A percentile compares a stretch with the other conserved stretches of the same genome.
phyloP scores from a whole-genome alignment of 2,888 invertebrate species.

The Limnephilus lunatus region DNA sequence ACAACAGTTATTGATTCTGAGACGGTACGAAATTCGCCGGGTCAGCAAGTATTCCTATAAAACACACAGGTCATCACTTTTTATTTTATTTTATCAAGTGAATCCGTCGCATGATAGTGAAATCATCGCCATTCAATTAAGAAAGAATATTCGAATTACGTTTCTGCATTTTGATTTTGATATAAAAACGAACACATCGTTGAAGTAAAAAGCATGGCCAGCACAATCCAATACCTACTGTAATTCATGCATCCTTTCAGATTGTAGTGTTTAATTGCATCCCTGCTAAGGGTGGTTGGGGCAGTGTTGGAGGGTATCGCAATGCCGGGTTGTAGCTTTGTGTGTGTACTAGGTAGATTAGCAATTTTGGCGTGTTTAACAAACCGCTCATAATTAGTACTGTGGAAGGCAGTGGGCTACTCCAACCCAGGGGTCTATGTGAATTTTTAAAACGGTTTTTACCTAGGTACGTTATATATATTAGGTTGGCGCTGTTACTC shows the following conservation, averaged over 20 bases:
- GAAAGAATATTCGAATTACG: not conserved
- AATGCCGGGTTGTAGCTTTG: slow-evolving; percentile 8
- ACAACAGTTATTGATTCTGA: too few species aligned
- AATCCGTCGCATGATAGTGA: not conserved
- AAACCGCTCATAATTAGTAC: slow-evolving; percentile 47
- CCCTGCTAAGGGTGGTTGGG: not conserved
- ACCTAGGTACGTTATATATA: not conserved
- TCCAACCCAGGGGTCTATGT: not conserved
- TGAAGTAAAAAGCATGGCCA: not conserved
- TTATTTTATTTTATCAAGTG: too few species aligned
- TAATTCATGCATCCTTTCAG: slow-evolving; percentile 34
- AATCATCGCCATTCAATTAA: not conserved
- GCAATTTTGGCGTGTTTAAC: slow-evolving; percentile 48
- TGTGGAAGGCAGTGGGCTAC: slow-evolving; percentile 34
- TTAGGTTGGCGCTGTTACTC: not conserved
- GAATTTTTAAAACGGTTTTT: slow-evolving; percentile 6
- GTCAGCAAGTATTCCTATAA: too few species aligned
- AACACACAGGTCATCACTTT: too few species aligned
- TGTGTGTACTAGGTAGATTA: slow-evolving; percentile 29
- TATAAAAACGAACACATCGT: not conserved
- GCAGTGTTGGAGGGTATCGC: not conserved
- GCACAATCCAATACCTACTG: slow-evolving; percentile 21
- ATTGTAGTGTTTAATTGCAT: slow-evolving; percentile 24
- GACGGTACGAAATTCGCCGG: too few species aligned
- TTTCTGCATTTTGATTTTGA: not conserved